Percentiles rank a stretch among this genome's conserved stretches.
Conservation (phyloP, 2,113 vertebrate species). For the Uropsilus gracilis region DNA sequence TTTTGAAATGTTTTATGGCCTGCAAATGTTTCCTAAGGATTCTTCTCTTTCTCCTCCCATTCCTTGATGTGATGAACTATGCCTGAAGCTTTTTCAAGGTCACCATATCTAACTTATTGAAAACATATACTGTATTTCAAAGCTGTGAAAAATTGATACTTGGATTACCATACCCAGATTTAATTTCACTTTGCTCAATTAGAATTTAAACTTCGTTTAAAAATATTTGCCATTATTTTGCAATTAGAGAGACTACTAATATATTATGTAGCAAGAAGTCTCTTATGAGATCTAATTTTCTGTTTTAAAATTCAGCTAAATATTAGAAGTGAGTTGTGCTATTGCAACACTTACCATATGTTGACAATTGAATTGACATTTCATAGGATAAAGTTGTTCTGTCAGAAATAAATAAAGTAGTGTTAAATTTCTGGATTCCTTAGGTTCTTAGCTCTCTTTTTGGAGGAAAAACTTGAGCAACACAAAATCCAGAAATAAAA, state of each 20-base stretch:
- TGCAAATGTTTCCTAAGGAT: slow-evolving; percentile 55
- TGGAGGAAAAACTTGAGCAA: not conserved
- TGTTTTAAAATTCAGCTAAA: slow-evolving; percentile 76
- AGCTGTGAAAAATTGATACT: slow-evolving; percentile 72
- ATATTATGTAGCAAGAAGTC: slow-evolving; percentile 72
- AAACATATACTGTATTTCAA: not conserved
- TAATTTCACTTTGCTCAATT: slow-evolving; percentile 68
- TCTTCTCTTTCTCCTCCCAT: slow-evolving; percentile 29
- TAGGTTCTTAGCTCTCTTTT: not conserved
- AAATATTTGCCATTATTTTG: slow-evolving; percentile 72
- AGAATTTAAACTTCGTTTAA: slow-evolving; percentile 64
- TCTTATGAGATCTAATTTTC: slow-evolving; percentile 68
- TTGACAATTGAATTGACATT: slow-evolving; percentile 71
- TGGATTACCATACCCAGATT: slow-evolving; percentile 56
- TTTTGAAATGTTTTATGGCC: slow-evolving; percentile 47
- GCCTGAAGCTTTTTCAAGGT: slow-evolving; percentile 16
- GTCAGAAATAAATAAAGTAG: slow-evolving; percentile 50
- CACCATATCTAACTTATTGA: slow-evolving; percentile 46
- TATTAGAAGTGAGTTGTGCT: slow-evolving; percentile 76
- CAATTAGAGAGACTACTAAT: slow-evolving; percentile 59
- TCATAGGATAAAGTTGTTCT: slow-evolving; percentile 69
- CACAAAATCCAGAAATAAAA: not conserved
- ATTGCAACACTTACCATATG: slow-evolving; percentile 70
- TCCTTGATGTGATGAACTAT: slow-evolving; percentile 59
- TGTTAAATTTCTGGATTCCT: not conserved